These are phyloP conservation scores for Atta cephalotes DNA, from an alignment of 1,140 invertebrate species.

Conservation along the genomic window DNA sequence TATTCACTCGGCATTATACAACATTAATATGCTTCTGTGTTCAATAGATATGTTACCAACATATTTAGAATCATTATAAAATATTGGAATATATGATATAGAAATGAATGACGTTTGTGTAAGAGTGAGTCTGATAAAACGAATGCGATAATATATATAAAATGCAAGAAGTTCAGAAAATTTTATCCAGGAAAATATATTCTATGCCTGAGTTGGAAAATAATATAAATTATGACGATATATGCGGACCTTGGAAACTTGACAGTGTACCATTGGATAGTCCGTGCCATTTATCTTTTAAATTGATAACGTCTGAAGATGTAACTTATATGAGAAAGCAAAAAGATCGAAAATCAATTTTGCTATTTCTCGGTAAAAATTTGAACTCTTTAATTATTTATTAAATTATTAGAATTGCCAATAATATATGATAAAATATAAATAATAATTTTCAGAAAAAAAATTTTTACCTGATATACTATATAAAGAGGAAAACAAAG, in stretches of 20 bases:
- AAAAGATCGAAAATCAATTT: constrained; percentile 67
- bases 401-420: constrained; percentile 21
- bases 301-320: constrained; percentile 74
- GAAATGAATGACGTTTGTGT: constrained; percentile 8
- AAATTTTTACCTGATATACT: constrained; percentile 63
- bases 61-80: constrained; percentile 1
- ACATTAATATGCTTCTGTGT: constrained; percentile 37
- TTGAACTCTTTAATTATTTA: background rate
- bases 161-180: constrained; percentile 61
- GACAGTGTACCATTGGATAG: constrained; percentile 65
- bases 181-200: constrained; percentile 14
- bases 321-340: constrained; percentile 71
- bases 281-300: constrained; percentile 64
- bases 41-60: constrained; percentile 15
- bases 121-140: constrained; percentile 14
- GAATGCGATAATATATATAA: constrained; percentile 48
- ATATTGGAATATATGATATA: background rate
- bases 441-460: constrained; percentile 68
- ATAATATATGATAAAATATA: background rate
- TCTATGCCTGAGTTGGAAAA: constrained; percentile 67
- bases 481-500: constrained; percentile 59
- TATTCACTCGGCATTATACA: constrained; percentile 1
- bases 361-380: constrained; percentile 76
- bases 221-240: constrained; percentile 75
- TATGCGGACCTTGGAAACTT: constrained; percentile 76